phyloP scores from a whole-genome alignment of 2,888 invertebrate genomes.

The Hoplodrina ambigua region DNA sequence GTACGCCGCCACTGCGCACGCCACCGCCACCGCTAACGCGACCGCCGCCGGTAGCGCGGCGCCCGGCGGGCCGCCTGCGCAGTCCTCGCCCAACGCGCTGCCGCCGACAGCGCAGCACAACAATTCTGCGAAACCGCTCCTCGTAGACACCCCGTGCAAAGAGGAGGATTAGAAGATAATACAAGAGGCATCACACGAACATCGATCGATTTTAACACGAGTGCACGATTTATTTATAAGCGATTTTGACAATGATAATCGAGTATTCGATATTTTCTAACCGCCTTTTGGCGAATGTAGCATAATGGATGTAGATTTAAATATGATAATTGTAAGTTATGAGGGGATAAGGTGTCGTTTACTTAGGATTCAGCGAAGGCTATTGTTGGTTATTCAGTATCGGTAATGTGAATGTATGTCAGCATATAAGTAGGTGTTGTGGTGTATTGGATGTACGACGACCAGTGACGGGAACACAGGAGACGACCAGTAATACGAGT shows the following conservation, averaged over 20 bases:
- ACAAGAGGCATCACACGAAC: constrained; percentile 44
- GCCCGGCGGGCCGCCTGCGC: constrained; percentile 72
- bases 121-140: constrained; percentile 81
- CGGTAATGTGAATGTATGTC: constrained; percentile 83
- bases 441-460: constrained; percentile 78
- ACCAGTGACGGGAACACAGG: constrained; percentile 77
- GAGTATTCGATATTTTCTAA: constrained; percentile 79
- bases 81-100: constrained; percentile 76
- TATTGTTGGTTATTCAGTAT: constrained; percentile 85
- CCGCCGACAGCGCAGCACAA: constrained; percentile 78
- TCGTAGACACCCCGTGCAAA: constrained; percentile 86
- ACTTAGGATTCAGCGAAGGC: constrained; percentile 83
- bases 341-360: constrained; percentile 86
- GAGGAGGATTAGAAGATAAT: constrained; percentile 83
- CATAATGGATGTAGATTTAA: constrained; percentile 83
- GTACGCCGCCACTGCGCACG: constrained; percentile 87
- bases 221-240: constrained; percentile 70
- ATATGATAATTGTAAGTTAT: constrained; percentile 76
- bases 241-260: constrained; percentile 72
- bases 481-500: constrained; percentile 73
- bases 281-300: constrained; percentile 86
- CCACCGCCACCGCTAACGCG: constrained; percentile 83
- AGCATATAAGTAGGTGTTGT: constrained; percentile 79
- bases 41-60: constrained; percentile 72
- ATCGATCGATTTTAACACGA: constrained; percentile 62